phyloP scores from a whole-genome alignment of 2,113 vertebrate genomes.

The Aphyosemion australe region DNA sequence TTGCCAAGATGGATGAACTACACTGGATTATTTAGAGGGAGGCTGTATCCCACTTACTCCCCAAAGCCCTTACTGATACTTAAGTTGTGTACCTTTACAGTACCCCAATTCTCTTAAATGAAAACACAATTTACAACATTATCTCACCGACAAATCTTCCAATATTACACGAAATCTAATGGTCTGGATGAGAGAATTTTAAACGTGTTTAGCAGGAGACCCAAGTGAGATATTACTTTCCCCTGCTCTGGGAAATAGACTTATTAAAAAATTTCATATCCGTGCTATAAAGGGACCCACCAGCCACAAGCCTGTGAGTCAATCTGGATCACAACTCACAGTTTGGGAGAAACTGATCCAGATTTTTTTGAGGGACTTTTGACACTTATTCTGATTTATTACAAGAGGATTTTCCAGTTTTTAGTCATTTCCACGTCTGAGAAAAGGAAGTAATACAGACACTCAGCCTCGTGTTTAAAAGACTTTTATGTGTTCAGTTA shows the following conservation, averaged over 20 bases:
- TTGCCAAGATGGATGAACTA: constrained; percentile 6
- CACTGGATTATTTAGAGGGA: constrained; percentile 5
- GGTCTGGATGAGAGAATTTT: constrained; percentile 31
- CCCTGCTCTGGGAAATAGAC: constrained; percentile 45
- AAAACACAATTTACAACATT: constrained; percentile 4
- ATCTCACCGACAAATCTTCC: constrained; percentile 15
- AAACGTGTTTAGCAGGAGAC: constrained; percentile 36
- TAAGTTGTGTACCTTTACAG: not conserved
- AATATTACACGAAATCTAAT: constrained; percentile 18
- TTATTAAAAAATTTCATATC: constrained; percentile 64
- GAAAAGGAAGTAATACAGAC: no score
- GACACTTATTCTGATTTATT: constrained; percentile 6
- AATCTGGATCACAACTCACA: constrained; percentile 33
- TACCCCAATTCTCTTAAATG: not conserved
- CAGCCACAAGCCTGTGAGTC: constrained; percentile 23
- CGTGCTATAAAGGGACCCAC: constrained; percentile 58
- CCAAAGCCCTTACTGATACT: constrained; percentile 2
- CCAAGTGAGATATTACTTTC: constrained; percentile 53
- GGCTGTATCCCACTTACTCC: not conserved
- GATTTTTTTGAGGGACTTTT: constrained; percentile 30
- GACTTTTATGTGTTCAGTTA: not conserved
- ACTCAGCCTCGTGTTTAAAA: no score
- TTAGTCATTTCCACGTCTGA: no score
- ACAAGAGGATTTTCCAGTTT: not conserved
- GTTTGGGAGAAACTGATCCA: constrained; percentile 12